These are phyloP conservation scores for Triplophysa yarkandensis DNA, from an alignment of 2,797 vertebrate species.

Conservation along the genomic window DNA sequence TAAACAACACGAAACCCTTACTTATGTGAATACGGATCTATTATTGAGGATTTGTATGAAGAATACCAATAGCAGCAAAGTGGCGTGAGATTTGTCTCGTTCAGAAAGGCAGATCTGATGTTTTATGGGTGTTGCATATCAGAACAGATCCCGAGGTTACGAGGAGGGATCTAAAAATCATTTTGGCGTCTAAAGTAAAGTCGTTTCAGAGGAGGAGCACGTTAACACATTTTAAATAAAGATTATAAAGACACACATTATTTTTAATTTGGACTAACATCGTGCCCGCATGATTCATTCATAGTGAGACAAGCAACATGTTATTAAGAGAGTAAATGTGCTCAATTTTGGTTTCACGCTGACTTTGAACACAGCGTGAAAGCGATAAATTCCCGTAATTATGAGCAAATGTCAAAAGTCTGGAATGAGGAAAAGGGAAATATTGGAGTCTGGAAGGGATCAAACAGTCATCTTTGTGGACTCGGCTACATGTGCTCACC, in stretches of 20 bases:
- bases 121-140: too few species aligned
- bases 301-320: neutral
- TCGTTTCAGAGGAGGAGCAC: neutral
- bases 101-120: too few species aligned
- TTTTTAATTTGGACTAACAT: neutral
- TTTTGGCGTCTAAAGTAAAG: too few species aligned
- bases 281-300: neutral
- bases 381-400: constrained; percentile 10
- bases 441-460: constrained; percentile 12
- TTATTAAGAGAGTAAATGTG: neutral
- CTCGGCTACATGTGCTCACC: neutral
- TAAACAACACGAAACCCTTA: too few species aligned
- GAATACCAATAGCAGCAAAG: too few species aligned
- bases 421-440: constrained; percentile 26
- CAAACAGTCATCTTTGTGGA: constrained; percentile 5
- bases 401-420: constrained; percentile 13
- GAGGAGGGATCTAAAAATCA: too few species aligned
- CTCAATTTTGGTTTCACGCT: neutral
- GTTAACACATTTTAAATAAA: neutral
- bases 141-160: too few species aligned
- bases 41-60: too few species aligned
- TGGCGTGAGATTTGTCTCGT: too few species aligned
- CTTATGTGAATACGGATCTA: too few species aligned
- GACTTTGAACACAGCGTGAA: constrained; percentile 12
- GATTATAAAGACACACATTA: neutral